A percentile compares a stretch with the other conserved stretches of the same genome.
Evolutionary conservation across 2,113 vertebrate genomes (phyloP).

Genomic region (Psilopsiagon aurifrons): DNA sequence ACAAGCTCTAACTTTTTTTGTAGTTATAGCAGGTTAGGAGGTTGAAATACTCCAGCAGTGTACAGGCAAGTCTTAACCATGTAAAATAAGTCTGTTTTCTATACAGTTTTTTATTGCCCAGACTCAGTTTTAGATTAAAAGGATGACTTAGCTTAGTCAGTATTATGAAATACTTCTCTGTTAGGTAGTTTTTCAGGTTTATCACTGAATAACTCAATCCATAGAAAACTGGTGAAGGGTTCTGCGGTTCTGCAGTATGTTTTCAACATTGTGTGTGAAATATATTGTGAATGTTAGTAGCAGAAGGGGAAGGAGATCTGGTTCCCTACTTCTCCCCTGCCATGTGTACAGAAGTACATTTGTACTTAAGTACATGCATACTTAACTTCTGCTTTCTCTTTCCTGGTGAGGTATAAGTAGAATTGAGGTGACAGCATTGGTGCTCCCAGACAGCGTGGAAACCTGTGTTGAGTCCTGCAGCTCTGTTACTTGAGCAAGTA

Average conservation of each 20-base stretch:
- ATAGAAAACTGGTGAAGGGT: neutral
- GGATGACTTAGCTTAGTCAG: neutral
- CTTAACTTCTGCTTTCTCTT: too few relatives aligned
- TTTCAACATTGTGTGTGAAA: neutral
- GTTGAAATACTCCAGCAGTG: neutral
- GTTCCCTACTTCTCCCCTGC: neutral
- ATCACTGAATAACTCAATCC: neutral
- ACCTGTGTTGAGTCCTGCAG: too few relatives aligned
- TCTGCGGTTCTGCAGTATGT: neutral
- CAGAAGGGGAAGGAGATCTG: neutral
- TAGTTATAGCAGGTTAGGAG: neutral
- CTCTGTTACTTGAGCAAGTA: too few relatives aligned
- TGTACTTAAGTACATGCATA: too few relatives aligned
- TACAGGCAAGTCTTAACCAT: neutral
- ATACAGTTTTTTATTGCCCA: neutral
- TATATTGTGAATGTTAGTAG: neutral
- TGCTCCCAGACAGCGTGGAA: too few relatives aligned
- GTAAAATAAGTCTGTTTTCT: neutral
- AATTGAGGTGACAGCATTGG: too few relatives aligned
- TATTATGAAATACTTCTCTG: neutral
- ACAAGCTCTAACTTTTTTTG: neutral
- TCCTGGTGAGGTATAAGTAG: too few relatives aligned
- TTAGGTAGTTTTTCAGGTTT: neutral
- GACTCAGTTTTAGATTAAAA: neutral
- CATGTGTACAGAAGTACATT: too few relatives aligned